Percentiles rank a stretch among this genome's conserved stretches.
phyloP scores from a whole-genome alignment of 1,140 invertebrate genomes.

The Platorchestia sp. region DNA sequence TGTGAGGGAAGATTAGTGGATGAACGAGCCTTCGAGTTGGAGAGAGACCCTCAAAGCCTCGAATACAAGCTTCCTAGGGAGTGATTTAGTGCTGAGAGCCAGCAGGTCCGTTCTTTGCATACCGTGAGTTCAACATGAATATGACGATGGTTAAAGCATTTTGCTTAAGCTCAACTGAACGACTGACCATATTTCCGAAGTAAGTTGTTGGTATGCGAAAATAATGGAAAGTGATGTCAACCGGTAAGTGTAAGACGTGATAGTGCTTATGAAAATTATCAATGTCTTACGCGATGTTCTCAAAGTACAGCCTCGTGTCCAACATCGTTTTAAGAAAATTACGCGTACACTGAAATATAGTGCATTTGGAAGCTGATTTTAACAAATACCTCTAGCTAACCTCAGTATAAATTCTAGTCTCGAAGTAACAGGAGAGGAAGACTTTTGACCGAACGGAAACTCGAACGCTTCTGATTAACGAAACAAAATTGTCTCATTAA shows the following conservation, averaged over 20 bases:
- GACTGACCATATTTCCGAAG: background rate
- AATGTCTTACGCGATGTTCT: background rate
- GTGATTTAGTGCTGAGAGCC: background rate
- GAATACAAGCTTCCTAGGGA: background rate
- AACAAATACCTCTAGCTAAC: background rate
- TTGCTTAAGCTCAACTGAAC: background rate
- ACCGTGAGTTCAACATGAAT: background rate
- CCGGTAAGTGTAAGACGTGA: background rate
- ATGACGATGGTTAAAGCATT: background rate
- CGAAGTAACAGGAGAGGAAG: background rate
- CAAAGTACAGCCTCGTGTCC: background rate
- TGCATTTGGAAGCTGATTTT: background rate
- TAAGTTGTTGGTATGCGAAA: background rate
- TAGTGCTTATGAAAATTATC: background rate
- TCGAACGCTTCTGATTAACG: background rate
- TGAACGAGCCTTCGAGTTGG: background rate
- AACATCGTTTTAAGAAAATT: background rate
- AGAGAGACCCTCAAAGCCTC: background rate
- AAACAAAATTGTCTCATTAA: background rate
- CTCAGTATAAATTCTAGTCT: too few relatives aligned
- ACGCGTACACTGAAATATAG: background rate
- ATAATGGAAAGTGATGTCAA: background rate
- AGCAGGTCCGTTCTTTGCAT: background rate
- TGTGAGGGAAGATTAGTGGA: constrained; percentile 26
- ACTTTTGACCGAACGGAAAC: background rate